Base-by-base conservation (phyloP, 2,113 vertebrate genomes). In the Nycticorax nycticorax region DNA sequence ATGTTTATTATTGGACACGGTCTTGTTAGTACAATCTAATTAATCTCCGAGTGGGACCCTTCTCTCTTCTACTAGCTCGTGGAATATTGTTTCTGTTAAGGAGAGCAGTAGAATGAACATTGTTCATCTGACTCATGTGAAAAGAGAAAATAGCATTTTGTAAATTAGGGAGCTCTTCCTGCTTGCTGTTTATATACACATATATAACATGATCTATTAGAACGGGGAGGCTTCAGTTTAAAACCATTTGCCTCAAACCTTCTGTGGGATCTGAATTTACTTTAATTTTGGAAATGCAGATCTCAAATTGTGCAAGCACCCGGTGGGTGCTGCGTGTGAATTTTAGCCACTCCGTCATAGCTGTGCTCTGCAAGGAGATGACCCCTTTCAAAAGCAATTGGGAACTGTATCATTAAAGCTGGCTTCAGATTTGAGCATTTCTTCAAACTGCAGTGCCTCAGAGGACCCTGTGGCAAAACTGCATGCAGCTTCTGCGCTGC, bases 301-400 rank as follows among this genome's bases (percentile, higher is more conserved):
- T 23, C 6, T 6, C 69, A 20, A 3, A 6, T 7, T 2, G 32
- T 10, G 23, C 26, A 7, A 33, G 55, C 10, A 12, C 26, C 39
- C 7, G 2, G 52, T 14, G 57, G 53, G 45, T 64, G 55, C 77
- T 39, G 69, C 3, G 1, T 3, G 37, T 10, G 53, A 11, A 3
- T 26, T 2, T 23, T 3, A 14, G 50, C 50, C 17, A 0, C 43
- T 43, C 20, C 24, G 1, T 6, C 47, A 1, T 12, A 17, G 1
- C 71, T 6, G 14, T 16, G 64, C 59, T 18, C 21, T 27, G 74
- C 1, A 0, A n/a, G 79, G 66, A 24, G 69, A 4, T 10, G 69
- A 21, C 24, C 64, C 73, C 57, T 85, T 80, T 21, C 39, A 15
- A 30, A 27, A 28, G 43, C 56, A 45, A 2, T 15, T 48, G 45